Conservation (phyloP, 2,113 vertebrate species). For the Phocoena sinus region DNA sequence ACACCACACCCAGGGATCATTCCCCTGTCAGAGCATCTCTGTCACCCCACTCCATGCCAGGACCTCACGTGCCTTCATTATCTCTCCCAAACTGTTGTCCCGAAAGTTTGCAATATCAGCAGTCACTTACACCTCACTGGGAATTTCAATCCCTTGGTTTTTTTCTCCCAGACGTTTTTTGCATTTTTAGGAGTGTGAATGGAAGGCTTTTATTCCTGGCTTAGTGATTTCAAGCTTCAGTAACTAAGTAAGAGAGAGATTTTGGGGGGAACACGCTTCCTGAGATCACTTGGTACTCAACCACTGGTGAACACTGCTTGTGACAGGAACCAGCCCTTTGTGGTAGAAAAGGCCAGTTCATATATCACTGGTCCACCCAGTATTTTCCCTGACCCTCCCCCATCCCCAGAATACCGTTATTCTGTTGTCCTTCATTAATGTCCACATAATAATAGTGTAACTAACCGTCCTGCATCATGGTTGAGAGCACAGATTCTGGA, state of each 20-base stretch:
- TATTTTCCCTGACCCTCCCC: background rate
- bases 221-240: background rate
- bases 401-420: background rate
- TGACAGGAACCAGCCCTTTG: background rate
- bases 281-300: background rate
- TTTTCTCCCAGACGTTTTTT: background rate
- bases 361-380: background rate
- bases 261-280: background rate
- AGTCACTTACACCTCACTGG: background rate
- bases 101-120: background rate
- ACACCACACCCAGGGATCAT: rapidly evolving
- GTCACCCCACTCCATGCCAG: background rate
- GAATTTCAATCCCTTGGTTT: background rate
- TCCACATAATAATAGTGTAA: background rate
- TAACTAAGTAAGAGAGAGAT: background rate
- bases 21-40: background rate
- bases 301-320: background rate
- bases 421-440: background rate
- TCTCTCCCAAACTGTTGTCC: background rate
- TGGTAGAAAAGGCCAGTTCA: background rate
- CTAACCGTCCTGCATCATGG: background rate
- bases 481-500: background rate
- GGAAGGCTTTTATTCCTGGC: background rate
- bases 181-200: background rate
- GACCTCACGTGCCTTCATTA: rapidly evolving